Conservation (phyloP, 2,888 invertebrate species). For the Cremastinae sp. region DNA sequence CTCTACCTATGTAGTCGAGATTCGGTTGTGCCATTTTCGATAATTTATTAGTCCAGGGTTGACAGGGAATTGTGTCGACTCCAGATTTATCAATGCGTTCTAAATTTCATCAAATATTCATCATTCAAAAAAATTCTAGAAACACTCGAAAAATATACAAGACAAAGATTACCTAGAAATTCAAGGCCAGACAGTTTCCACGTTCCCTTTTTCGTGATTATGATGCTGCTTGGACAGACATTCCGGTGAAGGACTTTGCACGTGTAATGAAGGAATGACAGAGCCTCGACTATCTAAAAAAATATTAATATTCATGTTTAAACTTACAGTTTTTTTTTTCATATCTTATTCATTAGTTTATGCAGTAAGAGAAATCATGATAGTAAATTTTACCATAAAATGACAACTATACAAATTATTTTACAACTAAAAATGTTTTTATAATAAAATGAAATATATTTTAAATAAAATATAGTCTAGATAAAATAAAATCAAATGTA, state of each 20-base stretch:
- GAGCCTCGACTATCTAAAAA: slow-evolving; percentile 95
- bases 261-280: slow-evolving; percentile 94
- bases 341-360: no score
- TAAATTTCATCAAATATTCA: slow-evolving; percentile 76
- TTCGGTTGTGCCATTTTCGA: slow-evolving; percentile 97
- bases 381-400: no score
- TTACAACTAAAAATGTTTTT: no score
- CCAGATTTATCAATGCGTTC: slow-evolving; percentile 82
- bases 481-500: no score
- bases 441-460: no score
- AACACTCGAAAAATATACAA: neutral
- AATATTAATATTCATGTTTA: neutral
- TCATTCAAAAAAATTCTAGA: neutral
- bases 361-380: no score
- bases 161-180: slow-evolving; percentile 87
- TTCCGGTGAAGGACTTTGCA: slow-evolving; percentile 95
- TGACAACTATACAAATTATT: no score
- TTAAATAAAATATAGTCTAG: no score
- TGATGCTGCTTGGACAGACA: slow-evolving; percentile 94
- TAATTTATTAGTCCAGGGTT: slow-evolving; percentile 94
- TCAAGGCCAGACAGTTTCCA: slow-evolving; percentile 98
- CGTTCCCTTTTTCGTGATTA: slow-evolving; percentile 94
- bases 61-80: slow-evolving; percentile 85
- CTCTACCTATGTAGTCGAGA: slow-evolving; percentile 94
- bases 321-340: neutral